phyloP scores from a whole-genome alignment of 35 echinoderm and acorn worm genomes.

The Lytechinus variegatus region DNA sequence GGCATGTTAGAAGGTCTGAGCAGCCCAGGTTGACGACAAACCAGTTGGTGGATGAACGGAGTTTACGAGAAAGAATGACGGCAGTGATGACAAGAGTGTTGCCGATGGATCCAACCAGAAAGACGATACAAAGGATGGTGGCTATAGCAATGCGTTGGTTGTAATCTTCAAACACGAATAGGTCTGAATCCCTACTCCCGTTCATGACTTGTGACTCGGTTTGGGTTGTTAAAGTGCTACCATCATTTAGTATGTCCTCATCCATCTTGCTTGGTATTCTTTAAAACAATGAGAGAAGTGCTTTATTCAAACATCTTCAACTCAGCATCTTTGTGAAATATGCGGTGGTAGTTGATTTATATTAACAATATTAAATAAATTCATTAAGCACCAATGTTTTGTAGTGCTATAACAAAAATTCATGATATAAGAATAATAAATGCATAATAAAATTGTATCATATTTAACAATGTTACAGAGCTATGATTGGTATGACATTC shows the following conservation, averaged over 20 bases:
- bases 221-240: neutral
- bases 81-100: slow-evolving; percentile 61
- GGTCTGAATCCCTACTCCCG: neutral
- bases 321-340: too few relatives aligned
- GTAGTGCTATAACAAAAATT: too few relatives aligned
- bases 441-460: too few relatives aligned
- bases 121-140: slow-evolving; percentile 17
- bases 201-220: neutral
- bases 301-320: too few relatives aligned
- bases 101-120: slow-evolving; percentile 51
- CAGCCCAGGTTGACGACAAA: slow-evolving; percentile 60
- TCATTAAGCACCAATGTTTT: too few relatives aligned
- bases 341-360: too few relatives aligned
- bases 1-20: slow-evolving; percentile 57
- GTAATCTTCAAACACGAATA: slow-evolving; percentile 57
- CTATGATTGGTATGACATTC: too few relatives aligned
- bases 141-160: slow-evolving; percentile 47
- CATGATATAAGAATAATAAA: too few relatives aligned
- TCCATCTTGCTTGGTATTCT: too few relatives aligned
- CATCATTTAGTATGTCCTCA: neutral
- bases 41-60: slow-evolving; percentile 57
- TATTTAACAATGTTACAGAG: too few relatives aligned
- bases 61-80: slow-evolving; percentile 51
- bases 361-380: too few relatives aligned
- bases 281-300: too few relatives aligned